phyloP scores from a whole-genome alignment of 2,888 invertebrate genomes.

The Boloria selene region DNA sequence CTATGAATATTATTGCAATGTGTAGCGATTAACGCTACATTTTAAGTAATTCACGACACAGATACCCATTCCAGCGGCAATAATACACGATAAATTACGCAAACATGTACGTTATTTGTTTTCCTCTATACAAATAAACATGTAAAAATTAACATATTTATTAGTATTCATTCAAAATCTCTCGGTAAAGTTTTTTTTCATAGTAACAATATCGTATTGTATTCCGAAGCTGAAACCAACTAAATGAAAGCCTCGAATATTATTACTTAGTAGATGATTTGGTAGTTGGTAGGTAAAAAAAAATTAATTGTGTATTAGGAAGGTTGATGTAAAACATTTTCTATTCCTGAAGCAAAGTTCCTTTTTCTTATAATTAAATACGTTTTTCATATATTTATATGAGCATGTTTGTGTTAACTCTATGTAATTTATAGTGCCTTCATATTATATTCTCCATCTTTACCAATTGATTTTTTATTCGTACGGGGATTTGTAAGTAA shows the following conservation, averaged over 20 bases:
- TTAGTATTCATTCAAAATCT: conserved; percentile 4
- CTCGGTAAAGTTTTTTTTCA: neutral
- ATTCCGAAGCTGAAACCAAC: neutral
- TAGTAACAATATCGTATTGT: neutral
- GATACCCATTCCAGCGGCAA: neutral
- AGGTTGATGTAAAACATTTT: no score
- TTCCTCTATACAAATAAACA: conserved; percentile 8
- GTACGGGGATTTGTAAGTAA: no score
- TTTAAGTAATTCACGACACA: neutral
- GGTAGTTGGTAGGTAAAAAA: neutral
- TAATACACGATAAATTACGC: conserved; percentile 5
- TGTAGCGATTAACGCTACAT: neutral
- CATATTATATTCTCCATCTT: no score
- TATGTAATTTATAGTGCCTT: no score
- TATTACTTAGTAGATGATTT: conserved; percentile 4
- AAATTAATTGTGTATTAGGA: neutral
- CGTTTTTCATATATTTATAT: no score
- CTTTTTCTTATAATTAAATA: no score
- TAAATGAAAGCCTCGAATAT: neutral
- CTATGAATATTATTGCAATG: no score
- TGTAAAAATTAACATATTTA: conserved; percentile 10
- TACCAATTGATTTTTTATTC: no score
- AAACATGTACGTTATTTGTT: neutral
- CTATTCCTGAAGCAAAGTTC: no score
- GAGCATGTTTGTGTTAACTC: no score